Evolutionary conservation across 2,113 vertebrate species (phyloP).

Genomic region (Lates calcarifer): DNA sequence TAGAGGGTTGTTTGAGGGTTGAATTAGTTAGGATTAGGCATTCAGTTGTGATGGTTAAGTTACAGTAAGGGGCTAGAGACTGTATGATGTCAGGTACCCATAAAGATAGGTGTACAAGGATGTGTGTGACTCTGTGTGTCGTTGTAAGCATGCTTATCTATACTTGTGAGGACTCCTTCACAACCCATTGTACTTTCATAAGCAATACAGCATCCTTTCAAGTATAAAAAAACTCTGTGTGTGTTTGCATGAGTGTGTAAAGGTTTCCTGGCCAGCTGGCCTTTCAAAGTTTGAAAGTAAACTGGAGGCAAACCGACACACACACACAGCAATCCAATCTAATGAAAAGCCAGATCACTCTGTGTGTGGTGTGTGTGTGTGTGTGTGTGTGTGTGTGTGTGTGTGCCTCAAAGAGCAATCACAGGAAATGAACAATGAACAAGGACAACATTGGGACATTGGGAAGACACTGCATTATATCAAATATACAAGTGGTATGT

Average conservation of each 20-base stretch:
- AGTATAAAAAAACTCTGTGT: neutral
- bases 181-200: neutral
- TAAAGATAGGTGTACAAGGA: too few relatives aligned
- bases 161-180: constrained; percentile 18
- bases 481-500: constrained; percentile 47
- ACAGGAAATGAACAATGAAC: constrained; percentile 53
- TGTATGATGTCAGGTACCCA: too few relatives aligned
- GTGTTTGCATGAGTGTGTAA: too few relatives aligned
- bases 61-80: too few relatives aligned
- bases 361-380: neutral
- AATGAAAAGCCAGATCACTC: constrained; percentile 30
- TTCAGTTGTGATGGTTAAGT: too few relatives aligned
- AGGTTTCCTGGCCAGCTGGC: constrained; percentile 32
- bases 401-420: constrained; percentile 47
- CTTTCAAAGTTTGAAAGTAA: constrained; percentile 45
- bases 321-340: constrained; percentile 48
- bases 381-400: neutral
- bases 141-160: neutral
- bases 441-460: constrained; percentile 44
- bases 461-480: constrained; percentile 51
- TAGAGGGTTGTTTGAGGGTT: too few relatives aligned
- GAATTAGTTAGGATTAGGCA: too few relatives aligned
- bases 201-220: constrained; percentile 3
- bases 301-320: constrained; percentile 11
- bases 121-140: too few relatives aligned